A percentile compares a stretch with the other conserved stretches of the same genome.
Evolutionary conservation across 1,140 invertebrate genomes (phyloP).

Genomic region (Helicoverpa armigera): DNA sequence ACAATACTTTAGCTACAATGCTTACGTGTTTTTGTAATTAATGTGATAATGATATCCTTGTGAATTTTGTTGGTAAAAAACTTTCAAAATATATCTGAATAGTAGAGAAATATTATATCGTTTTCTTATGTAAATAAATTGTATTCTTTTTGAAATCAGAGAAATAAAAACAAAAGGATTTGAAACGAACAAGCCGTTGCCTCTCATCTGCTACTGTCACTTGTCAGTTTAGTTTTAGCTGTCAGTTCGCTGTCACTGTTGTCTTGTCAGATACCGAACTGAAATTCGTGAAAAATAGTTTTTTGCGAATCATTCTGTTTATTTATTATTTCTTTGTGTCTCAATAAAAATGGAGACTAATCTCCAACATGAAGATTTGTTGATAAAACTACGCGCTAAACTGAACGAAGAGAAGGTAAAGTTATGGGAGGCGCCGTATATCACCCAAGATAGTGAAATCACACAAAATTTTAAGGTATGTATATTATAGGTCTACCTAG

Average conservation of each 20-base stretch:
- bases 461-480: slow-evolving; percentile 75
- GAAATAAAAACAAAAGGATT: too few species aligned
- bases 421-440: slow-evolving; percentile 91
- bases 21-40: too few species aligned
- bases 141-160: too few species aligned
- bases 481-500: slow-evolving; percentile 7
- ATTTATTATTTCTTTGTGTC: not conserved
- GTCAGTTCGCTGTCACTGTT: not conserved
- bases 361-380: slow-evolving; percentile 87
- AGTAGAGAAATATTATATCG: too few species aligned
- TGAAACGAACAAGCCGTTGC: not conserved
- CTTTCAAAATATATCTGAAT: too few species aligned
- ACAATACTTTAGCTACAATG: too few species aligned
- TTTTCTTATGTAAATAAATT: too few species aligned
- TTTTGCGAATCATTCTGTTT: slow-evolving; percentile 62
- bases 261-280: slow-evolving; percentile 18
- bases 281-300: slow-evolving; percentile 38
- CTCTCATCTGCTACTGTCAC: not conserved
- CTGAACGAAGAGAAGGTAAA: slow-evolving; percentile 90
- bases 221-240: not conserved
- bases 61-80: too few species aligned
- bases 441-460: slow-evolving; percentile 75
- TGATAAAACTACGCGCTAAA: slow-evolving; percentile 88
- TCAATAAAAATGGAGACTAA: slow-evolving; percentile 69
- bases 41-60: too few species aligned